Evolutionary conservation across 2,113 vertebrate genomes (phyloP).

Genomic region (Aegotheles bennettii): DNA sequence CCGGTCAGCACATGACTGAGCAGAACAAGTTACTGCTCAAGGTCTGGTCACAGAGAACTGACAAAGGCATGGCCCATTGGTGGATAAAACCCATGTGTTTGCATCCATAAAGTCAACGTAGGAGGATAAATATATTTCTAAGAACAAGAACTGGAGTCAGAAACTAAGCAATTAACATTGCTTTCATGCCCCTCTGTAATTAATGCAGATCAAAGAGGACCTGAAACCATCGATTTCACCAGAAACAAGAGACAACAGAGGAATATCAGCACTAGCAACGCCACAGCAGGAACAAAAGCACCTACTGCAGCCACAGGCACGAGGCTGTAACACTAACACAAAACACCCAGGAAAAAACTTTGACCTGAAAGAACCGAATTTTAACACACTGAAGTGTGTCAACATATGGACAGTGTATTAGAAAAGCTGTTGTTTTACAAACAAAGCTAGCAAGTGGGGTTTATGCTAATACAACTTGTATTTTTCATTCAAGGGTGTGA

Average conservation of each 20-base stretch:
- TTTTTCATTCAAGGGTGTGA: not conserved
- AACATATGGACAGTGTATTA: not conserved
- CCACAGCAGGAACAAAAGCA: not conserved
- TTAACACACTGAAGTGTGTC: not conserved
- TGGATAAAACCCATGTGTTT: not conserved
- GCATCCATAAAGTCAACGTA: not conserved
- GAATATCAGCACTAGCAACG: not conserved
- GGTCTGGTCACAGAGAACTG: not conserved
- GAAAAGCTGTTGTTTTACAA: not conserved
- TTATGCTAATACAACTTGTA: not conserved
- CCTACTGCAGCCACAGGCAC: not conserved
- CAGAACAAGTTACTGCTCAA: not conserved
- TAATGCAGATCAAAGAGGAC: slow-evolving; percentile 54
- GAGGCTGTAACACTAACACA: not conserved
- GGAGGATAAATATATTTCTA: not conserved
- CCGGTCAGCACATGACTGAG: not conserved
- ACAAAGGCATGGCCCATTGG: not conserved
- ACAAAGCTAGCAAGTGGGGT: not conserved
- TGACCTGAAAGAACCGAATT: not conserved
- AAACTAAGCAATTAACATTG: slow-evolving; percentile 65
- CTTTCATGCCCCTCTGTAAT: slow-evolving; percentile 62
- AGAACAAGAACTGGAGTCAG: slow-evolving; percentile 15
- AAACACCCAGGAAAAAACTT: not conserved
- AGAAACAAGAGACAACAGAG: not conserved
- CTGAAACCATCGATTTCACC: slow-evolving; percentile 6